Percentiles rank a stretch among this genome's conserved stretches.
phyloP scores from a whole-genome alignment of 2,888 invertebrate species.

The Microdon myrmicae region DNA sequence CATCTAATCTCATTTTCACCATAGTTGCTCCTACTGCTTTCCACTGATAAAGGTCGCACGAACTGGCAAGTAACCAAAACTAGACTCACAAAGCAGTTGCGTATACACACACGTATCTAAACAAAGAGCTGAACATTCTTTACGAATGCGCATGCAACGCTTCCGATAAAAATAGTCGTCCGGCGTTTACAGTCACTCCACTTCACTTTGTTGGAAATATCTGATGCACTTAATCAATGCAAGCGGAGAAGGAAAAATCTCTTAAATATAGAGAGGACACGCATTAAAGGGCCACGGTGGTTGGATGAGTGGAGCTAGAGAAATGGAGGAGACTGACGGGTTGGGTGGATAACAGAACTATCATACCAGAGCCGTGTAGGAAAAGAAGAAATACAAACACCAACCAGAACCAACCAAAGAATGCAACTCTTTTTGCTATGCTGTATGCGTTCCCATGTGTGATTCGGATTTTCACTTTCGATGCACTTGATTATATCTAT shows the following conservation, averaged over 20 bases:
- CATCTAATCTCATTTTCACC: conserved; percentile 39
- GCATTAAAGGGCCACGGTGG: no score
- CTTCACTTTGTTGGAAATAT: conserved; percentile 12
- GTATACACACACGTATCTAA: conserved; percentile 12
- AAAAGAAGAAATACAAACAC: background rate
- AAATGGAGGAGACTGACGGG: conserved; percentile 19
- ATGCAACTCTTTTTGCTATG: conserved; percentile 9
- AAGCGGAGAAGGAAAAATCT: conserved; percentile 11
- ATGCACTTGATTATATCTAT: conserved; percentile 45
- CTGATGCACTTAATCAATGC: conserved; percentile 43
- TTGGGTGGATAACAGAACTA: conserved; percentile 1
- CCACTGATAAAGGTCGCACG: conserved; percentile 2
- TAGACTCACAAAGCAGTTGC: background rate
- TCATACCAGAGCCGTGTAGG: background rate
- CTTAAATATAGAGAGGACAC: no score
- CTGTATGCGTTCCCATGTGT: conserved; percentile 26
- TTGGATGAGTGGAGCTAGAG: no score
- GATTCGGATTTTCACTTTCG: conserved; percentile 49
- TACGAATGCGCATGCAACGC: conserved; percentile 44
- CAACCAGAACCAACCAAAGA: conserved; percentile 19
- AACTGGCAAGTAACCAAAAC: conserved; percentile 21
- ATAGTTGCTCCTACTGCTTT: conserved; percentile 7
- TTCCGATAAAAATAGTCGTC: conserved; percentile 46
- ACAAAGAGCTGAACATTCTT: conserved; percentile 46
- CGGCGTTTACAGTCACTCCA: conserved; percentile 7